Evolutionary conservation across 2,113 vertebrate species (phyloP).

Genomic region (Rhinolophus ferrumequinum): DNA sequence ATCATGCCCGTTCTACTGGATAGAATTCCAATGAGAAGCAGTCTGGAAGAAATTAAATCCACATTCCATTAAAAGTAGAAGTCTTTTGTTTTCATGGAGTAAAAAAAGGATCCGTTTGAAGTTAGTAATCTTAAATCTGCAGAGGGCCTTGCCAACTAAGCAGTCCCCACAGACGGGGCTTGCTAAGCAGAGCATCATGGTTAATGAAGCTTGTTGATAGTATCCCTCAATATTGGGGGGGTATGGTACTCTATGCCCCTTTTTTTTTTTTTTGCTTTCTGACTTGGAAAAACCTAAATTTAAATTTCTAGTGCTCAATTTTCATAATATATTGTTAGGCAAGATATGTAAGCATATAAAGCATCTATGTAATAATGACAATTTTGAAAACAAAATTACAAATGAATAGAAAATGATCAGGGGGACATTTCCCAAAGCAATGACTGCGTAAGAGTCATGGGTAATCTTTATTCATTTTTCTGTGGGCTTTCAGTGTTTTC

Average conservation of each 20-base stretch:
- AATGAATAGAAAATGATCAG: neutral
- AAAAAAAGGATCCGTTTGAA: neutral
- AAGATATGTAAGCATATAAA: neutral
- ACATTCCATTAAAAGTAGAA: neutral
- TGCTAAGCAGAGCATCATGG: neutral
- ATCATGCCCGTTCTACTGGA: neutral
- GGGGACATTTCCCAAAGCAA: neutral
- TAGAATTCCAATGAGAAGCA: neutral
- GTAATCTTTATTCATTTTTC: neutral
- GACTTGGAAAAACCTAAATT: neutral
- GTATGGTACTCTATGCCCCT: neutral
- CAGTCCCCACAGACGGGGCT: neutral
- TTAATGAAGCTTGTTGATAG: neutral
- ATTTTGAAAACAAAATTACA: neutral
- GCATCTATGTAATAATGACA: neutral
- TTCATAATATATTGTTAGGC: neutral
- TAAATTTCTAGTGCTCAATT: neutral
- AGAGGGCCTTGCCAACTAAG: conserved; percentile 30
- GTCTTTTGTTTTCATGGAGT: neutral
- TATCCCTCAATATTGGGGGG: conserved; percentile 35
- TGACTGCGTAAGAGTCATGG: neutral
- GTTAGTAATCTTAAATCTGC: neutral
- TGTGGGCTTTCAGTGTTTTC: neutral
- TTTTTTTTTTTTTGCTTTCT: conserved; percentile 47
- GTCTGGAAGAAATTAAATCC: neutral